These are phyloP conservation scores for Meleagris gallopavo DNA, from an alignment of 2,113 vertebrate genomes.

Conservation along the genomic window DNA sequence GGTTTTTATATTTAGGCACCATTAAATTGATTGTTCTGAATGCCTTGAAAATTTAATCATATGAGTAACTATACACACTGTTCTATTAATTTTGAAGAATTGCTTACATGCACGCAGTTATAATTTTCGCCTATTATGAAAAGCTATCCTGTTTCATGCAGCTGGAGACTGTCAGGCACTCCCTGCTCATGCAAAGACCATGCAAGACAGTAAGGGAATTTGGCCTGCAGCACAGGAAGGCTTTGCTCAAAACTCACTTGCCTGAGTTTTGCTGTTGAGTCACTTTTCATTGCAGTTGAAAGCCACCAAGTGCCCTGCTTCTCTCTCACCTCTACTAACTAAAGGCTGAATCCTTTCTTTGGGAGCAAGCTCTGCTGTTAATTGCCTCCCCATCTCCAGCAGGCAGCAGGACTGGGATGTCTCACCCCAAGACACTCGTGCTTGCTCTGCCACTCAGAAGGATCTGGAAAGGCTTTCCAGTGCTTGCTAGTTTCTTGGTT, in stretches of 20 bases:
- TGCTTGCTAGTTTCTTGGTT: not conserved
- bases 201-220: not conserved
- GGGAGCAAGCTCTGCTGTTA: not conserved
- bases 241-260: not conserved
- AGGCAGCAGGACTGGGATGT: not conserved
- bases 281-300: accelerated
- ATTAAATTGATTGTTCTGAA: constrained; percentile 45
- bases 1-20: constrained; percentile 55
- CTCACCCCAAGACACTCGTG: not conserved
- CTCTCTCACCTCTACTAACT: not conserved
- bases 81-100: constrained; percentile 55
- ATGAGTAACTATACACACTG: constrained; percentile 41
- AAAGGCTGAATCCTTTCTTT: not conserved
- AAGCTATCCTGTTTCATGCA: not conserved
- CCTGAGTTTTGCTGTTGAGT: not conserved
- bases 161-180: constrained; percentile 19
- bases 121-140: constrained; percentile 54
- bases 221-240: not conserved
- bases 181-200: not conserved
- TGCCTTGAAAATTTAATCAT: constrained; percentile 57
- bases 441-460: not conserved
- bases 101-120: constrained; percentile 13
- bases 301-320: accelerated
- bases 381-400: not conserved
- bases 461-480: not conserved